Conservation (phyloP, 2,888 invertebrate genomes). For the Agelastica alni region DNA sequence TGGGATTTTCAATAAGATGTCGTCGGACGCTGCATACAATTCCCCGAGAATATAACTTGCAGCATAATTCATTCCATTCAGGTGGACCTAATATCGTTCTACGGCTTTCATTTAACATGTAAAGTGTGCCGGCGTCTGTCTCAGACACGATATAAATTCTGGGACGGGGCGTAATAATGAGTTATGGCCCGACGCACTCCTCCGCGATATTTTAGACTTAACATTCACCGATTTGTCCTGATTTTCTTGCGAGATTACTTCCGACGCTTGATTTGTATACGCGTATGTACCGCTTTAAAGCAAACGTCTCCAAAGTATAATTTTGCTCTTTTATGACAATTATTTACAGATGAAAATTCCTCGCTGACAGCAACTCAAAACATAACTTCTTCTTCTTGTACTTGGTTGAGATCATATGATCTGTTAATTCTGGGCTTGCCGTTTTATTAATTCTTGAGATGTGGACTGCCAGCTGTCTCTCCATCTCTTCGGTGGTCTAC, state of each 20-base stretch:
- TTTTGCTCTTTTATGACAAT: too few species aligned
- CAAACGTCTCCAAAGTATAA: too few species aligned
- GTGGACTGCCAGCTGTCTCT: too few species aligned
- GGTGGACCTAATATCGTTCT: conserved; percentile 27
- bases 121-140: conserved; percentile 45
- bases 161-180: conserved; percentile 46
- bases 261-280: conserved; percentile 37
- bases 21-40: conserved; percentile 13
- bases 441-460: too few species aligned
- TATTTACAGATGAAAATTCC: too few species aligned
- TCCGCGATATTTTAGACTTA: conserved; percentile 44
- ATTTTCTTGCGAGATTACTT: conserved; percentile 41
- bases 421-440: too few species aligned
- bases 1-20: conserved; percentile 20
- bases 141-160: conserved; percentile 46
- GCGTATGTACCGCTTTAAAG: too few species aligned
- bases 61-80: conserved; percentile 28
- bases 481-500: too few species aligned
- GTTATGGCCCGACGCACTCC: conserved; percentile 46
- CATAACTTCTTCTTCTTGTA: too few species aligned
- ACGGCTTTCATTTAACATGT: conserved; percentile 43
- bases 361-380: too few species aligned
- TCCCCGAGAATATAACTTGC: conserved; percentile 13
- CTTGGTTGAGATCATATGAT: too few species aligned
- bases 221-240: conserved; percentile 46